Conservation (phyloP, 2,888 invertebrate species). For the Caprella mutica region DNA sequence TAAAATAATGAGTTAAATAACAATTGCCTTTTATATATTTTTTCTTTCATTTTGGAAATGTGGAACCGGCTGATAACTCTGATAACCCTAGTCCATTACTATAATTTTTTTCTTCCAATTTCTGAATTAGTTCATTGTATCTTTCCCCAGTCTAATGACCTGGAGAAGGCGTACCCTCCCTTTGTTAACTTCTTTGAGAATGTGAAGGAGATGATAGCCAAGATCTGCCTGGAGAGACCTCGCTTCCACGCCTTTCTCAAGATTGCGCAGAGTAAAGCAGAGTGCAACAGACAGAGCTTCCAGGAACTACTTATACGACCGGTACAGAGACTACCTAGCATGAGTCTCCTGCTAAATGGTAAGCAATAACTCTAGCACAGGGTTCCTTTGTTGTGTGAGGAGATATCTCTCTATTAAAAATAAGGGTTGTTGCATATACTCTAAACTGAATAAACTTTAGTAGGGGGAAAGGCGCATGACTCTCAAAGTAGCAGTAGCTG, state of each 20-base stretch:
- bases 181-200: slow-evolving; percentile 98
- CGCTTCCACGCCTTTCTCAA: slow-evolving; percentile 97
- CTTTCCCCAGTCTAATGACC: slow-evolving; percentile 42
- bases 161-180: slow-evolving; percentile 90
- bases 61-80: too few species aligned
- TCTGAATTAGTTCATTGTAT: neutral
- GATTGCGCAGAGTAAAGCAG: slow-evolving; percentile 76
- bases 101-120: too few species aligned
- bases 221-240: slow-evolving; percentile 84
- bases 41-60: too few species aligned
- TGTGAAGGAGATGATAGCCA: slow-evolving; percentile 81
- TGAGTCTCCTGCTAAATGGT: slow-evolving; percentile 87
- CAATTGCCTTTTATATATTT: too few species aligned
- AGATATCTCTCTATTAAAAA: too few species aligned
- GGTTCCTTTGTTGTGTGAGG: too few species aligned
- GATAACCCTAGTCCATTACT: too few species aligned
- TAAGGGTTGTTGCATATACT: too few species aligned
- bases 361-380: slow-evolving; percentile 38
- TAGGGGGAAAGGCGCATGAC: too few species aligned
- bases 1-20: too few species aligned
- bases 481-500: too few species aligned
- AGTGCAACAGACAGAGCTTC: slow-evolving; percentile 89
- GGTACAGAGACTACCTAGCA: slow-evolving; percentile 92
- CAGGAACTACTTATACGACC: slow-evolving; percentile 94
- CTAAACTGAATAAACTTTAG: too few species aligned